Percentiles rank a stretch among this genome's conserved stretches.
These are phyloP conservation scores for Pitangus sulphuratus DNA, from an alignment of 2,797 vertebrate genomes.

Conservation along the genomic window DNA sequence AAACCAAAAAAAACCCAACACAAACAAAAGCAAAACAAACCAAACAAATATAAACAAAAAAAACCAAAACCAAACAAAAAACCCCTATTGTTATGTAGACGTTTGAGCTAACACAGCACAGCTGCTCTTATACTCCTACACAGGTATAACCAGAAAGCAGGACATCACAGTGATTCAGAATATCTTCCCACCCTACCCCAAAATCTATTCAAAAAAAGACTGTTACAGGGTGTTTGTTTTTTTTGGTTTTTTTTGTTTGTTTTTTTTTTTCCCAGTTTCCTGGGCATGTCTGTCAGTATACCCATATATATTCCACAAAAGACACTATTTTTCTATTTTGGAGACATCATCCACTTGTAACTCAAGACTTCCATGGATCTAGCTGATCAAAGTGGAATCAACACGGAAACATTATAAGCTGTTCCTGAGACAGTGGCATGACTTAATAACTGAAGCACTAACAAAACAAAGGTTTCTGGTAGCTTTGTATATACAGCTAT, in stretches of 20 bases:
- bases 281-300: neutral
- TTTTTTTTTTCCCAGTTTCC: neutral
- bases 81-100: neutral
- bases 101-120: neutral
- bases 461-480: neutral
- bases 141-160: neutral
- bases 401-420: neutral
- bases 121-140: neutral
- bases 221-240: neutral
- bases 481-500: neutral
- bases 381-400: neutral
- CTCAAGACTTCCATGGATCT: neutral
- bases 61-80: neutral
- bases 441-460: neutral
- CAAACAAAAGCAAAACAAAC: neutral
- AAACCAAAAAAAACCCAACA: neutral
- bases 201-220: neutral
- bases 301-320: neutral
- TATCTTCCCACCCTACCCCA: neutral
- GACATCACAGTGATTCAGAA: neutral
- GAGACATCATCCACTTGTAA: neutral
- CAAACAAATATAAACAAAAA: neutral
- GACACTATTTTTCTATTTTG: neutral
- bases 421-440: neutral
- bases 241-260: neutral